A percentile compares a stretch with the other conserved stretches of the same genome.
phyloP scores from a whole-genome alignment of 2,797 vertebrate genomes.

The Orestias chungarensis region DNA sequence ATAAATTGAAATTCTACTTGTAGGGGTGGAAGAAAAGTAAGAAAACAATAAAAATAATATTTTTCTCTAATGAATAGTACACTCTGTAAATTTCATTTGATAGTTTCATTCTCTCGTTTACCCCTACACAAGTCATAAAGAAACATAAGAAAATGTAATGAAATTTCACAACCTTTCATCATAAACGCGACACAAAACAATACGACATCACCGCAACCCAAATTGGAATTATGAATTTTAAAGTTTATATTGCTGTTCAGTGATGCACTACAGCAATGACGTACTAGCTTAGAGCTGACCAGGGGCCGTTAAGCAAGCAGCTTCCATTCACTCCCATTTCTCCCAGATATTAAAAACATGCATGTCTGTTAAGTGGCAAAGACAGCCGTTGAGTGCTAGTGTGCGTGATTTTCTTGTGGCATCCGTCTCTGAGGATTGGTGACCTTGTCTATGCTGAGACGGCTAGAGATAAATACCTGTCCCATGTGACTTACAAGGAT shows the following conservation, averaged over 20 bases:
- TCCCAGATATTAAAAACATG: not conserved
- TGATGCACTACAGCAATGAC: too few species aligned
- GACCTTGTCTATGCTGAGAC: too few species aligned
- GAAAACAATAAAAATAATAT: not conserved
- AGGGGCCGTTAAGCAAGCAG: too few species aligned
- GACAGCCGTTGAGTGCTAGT: too few species aligned
- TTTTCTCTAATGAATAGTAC: not conserved
- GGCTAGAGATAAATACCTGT: too few species aligned
- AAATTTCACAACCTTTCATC: not conserved
- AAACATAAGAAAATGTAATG: not conserved
- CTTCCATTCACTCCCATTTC: too few species aligned
- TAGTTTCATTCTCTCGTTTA: not conserved
- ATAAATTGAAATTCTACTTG: not conserved
- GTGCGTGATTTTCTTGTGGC: too few species aligned
- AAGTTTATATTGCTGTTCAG: too few species aligned
- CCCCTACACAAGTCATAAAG: not conserved
- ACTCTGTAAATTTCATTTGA: not conserved
- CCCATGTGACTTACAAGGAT: too few species aligned
- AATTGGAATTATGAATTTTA: not conserved
- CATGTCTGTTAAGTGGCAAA: too few species aligned
- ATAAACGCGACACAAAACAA: not conserved
- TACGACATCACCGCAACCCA: not conserved
- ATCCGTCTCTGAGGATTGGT: too few species aligned
- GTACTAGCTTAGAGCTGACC: too few species aligned
- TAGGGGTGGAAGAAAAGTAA: not conserved